Evolutionary conservation across 2,888 invertebrate genomes (phyloP), one percentile per base, ranked within the genome.

Genomic region (Flabesymbios commensalis): DNA sequence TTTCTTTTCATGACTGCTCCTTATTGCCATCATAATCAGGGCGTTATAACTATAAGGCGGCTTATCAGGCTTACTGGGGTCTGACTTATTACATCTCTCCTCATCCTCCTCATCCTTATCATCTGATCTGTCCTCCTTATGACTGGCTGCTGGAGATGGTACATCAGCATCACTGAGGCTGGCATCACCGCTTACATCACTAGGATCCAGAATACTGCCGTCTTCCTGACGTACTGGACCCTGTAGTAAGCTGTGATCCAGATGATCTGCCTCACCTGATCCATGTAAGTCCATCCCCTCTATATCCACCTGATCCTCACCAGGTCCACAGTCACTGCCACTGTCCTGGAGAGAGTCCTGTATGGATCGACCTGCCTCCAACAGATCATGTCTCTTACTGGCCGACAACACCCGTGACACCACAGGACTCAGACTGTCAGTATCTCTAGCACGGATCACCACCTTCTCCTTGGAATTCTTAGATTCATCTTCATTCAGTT

Each of bases 31-130:
- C 96, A 98, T 98, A 75, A 99, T 99, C 52, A 99, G 87, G 0
- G 98, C 97, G 85, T 99, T 99, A 86, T 99, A 98, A 80, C 95
- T 96, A 85, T 93, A 98, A 0, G 95, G 93, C 0, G 99, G 99
- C 77, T 98, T 98, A 57, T 79, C 80, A 17, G 22, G 43, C 10
- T 10, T 7, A 10, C 7, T 10, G 26, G 10, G 22, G 10, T 22
- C 7, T 28, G 7, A 24, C 10, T 24, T 14, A 14, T 49, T 28
- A 10, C 29, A 24, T 19, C 28, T 49, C 7, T 10, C 17, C 17
- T 45, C 45, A 7, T 10, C 17, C 7, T 14, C 22, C 22, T n/a
- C 45, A 7, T 10, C 45, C 17, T 45, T 22, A 14, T 22, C 7
- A 7, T 10, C 24, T 7, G 45, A 45, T 7, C 7, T 45, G 7